A percentile compares a stretch with the other conserved stretches of the same genome.
phyloP scores from a whole-genome alignment of 2,113 vertebrate species.

The Paradoxurus hermaphroditus region DNA sequence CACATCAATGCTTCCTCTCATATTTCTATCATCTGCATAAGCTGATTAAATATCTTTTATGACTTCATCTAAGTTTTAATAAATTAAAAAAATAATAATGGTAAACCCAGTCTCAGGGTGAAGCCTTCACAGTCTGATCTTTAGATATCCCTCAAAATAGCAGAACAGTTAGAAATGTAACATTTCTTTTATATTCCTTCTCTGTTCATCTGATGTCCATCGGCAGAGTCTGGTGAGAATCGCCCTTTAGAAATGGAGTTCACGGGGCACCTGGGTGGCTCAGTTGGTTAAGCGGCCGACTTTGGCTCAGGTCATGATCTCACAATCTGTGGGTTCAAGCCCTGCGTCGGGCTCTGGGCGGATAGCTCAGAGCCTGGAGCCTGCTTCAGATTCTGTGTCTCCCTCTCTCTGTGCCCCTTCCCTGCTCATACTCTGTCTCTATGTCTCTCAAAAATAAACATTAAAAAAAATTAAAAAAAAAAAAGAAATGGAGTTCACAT shows the following conservation, averaged over 20 bases:
- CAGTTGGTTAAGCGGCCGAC: too few relatives aligned
- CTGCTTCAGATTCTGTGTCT: too few relatives aligned
- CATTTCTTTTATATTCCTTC: not conserved
- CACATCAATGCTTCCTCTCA: not conserved
- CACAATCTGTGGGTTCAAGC: too few relatives aligned
- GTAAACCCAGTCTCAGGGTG: not conserved
- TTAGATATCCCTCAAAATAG: not conserved
- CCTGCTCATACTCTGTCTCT: too few relatives aligned
- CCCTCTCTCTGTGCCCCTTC: too few relatives aligned
- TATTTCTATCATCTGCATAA: not conserved
- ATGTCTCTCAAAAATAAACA: too few relatives aligned
- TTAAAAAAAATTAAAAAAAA: too few relatives aligned
- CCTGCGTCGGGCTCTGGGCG: too few relatives aligned
- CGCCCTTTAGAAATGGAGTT: not conserved
- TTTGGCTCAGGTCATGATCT: too few relatives aligned
- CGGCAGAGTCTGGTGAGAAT: not conserved
- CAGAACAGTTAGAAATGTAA: not conserved
- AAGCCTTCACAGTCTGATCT: not conserved
- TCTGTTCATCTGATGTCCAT: not conserved
- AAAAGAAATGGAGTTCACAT: not conserved
- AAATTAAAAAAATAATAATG: not conserved
- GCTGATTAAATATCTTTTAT: not conserved
- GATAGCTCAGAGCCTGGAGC: too few relatives aligned
- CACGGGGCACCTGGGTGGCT: too few relatives aligned
- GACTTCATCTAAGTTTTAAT: not conserved